Conservation (phyloP, 2,888 invertebrate genomes). For the Caenorhabditis becei region DNA sequence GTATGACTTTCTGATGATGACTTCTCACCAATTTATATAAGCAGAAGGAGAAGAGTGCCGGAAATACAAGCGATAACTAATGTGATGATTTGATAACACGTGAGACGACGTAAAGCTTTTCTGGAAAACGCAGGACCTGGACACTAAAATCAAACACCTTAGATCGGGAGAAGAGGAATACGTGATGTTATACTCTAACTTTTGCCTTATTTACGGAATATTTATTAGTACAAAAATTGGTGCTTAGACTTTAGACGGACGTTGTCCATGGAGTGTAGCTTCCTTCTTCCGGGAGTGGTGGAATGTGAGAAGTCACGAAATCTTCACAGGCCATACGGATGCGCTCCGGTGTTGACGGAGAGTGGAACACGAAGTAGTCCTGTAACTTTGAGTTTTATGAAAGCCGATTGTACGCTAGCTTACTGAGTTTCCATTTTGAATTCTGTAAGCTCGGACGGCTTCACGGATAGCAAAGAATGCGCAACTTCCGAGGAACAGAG, state of each 20-base stretch:
- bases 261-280: constrained; percentile 68
- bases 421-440: constrained; percentile 61
- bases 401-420: neutral
- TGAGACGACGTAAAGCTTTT: constrained; percentile 22
- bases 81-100: constrained; percentile 35
- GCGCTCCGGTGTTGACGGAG: constrained; percentile 92
- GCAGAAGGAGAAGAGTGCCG: constrained; percentile 25
- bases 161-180: neutral
- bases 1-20: neutral
- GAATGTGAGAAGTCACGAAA: constrained; percentile 74
- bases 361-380: constrained; percentile 84
- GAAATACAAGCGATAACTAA: constrained; percentile 32
- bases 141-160: neutral
- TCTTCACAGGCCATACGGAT: constrained; percentile 94
- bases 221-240: neutral
- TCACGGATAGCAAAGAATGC: constrained; percentile 91
- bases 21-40: constrained; percentile 9
- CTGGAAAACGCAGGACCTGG: neutral
- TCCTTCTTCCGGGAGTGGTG: constrained; percentile 61
- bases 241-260: constrained; percentile 44
- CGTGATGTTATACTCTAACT: neutral
- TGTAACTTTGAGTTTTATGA: constrained; percentile 83
- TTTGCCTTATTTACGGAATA: neutral
- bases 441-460: constrained; percentile 89
- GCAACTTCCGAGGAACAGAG: constrained; percentile 91